Evolutionary conservation across 2,797 vertebrate genomes (phyloP), one percentile per base, ranked within the genome.

Genomic region (Enteromius paludinosus): DNA sequence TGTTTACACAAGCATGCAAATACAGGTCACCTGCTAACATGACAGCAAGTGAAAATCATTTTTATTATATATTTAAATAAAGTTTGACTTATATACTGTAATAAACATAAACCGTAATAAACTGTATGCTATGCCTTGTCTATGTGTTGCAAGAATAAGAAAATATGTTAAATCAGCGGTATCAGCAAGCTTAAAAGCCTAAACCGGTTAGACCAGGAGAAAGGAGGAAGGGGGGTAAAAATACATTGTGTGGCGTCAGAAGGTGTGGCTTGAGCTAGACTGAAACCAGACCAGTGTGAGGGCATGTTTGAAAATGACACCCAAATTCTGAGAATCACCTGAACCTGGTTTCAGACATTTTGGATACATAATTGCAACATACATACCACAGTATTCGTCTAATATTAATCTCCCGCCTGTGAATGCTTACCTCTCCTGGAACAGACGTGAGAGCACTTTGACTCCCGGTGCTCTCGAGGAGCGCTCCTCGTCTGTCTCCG

Each of bases 351-450:
- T 71, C 20, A 12, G 43, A 52, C 43, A 25, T 45, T 14, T 52
- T 30, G 8, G 23, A 49, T 45, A 20, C 17, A 64, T 11, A 23
- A 6, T 62, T 49, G 18, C 2, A 79, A 10, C 2, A 62, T 45
- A 5, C 35, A 20, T 5, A 45, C 12, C 2, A 18, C 38, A 45
- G 61, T 3, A 10, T 69, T 15, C 17, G 11, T 17, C n/a, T 7
- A 20, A 30, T 2, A 59, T 25, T 62, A 6, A 62, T 30, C n/a
- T 59, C 69, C 69, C 5, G n/a, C 20, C 56, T 23, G 18, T 2
- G 52, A 62, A 77, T 49, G 74, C 90, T 23, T 52, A 94, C 95
- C 95, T 91, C 94, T 94, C 78, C 92, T 91, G 71, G 95, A 95
- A 85, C 94, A 95, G 5, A 95, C 83, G 85, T 95, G 3, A 0